Evolutionary conservation across 2,888 invertebrate genomes (phyloP), one percentile per base, ranked within the genome.

Genomic region (Pristionchus entomophagus): DNA sequence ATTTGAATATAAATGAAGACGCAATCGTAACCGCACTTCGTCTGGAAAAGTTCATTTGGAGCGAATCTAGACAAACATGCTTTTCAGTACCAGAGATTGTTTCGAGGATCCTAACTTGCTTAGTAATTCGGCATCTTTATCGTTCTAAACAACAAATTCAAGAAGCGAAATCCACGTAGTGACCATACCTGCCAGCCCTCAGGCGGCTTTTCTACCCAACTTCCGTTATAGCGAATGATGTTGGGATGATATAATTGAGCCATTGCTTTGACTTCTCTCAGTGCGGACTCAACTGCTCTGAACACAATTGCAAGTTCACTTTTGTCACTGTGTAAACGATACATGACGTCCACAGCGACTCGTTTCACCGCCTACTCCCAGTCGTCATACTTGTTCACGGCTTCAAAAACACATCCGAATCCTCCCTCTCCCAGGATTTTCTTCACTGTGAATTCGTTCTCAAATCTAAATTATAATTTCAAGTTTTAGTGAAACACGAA

Each of bases 181-280:
- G 96, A 95, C 49, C 95, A 95, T 91, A 96, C 96, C 94, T 97
- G 96, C 97, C 97, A 97, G 12, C 96, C 96, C 10, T 95, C 94
- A 4, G 98, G 97, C 19, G 98, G 97, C 86, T 96, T 95, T 94
- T 99, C 98, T 0, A 97, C 95, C 99, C 99, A 99, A 0, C 98
- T 96, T 95, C 97, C 96, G 94, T 96, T 97, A 94, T 97, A 99
- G 1, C 98, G 95, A 82, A 99, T 98, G 90, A 99, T 98, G 94
- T 97, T 96, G 80, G 96, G 96, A 94, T 99, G 98, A 89, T 98
- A 97, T 86, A 99, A 95, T 94, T 97, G 97, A 0, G 98, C 98
- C 62, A 62, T 62, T 2, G 62, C 62, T 26, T n/a, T 2, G n/a
- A 32, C 62, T 62, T 62, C 62, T 12, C 45, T 6, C 26, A 59